These are phyloP conservation scores for Drosophila nr. perissopoda DNA, from an alignment of 2,888 invertebrate species.

Conservation along the genomic window DNA sequence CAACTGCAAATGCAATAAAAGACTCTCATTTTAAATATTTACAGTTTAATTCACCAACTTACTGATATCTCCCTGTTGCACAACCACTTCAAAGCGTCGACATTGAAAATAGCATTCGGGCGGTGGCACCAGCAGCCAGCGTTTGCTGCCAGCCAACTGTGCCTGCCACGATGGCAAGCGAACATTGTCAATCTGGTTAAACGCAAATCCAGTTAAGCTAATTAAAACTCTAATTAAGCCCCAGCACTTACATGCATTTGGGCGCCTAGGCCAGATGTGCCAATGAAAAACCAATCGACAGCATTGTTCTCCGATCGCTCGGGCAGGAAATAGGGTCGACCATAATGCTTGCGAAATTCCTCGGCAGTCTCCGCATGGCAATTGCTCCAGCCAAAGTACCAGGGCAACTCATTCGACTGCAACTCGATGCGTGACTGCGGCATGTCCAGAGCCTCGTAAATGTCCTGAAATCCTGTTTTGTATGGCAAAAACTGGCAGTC, in stretches of 20 bases:
- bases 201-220: background rate
- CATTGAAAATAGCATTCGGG: slow-evolving; percentile 95
- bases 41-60: slow-evolving; percentile 66
- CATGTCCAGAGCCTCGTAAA: slow-evolving; percentile 94
- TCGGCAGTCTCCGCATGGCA: slow-evolving; percentile 94
- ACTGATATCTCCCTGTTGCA: slow-evolving; percentile 96
- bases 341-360: slow-evolving; percentile 91
- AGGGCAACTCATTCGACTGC: slow-evolving; percentile 84
- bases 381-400: slow-evolving; percentile 95
- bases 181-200: slow-evolving; percentile 94
- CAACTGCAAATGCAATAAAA: slow-evolving; percentile 88
- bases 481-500: slow-evolving; percentile 98
- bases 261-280: slow-evolving; percentile 96
- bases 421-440: slow-evolving; percentile 88
- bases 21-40: background rate
- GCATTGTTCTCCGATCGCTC: slow-evolving; percentile 93
- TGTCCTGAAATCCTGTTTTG: slow-evolving; percentile 92
- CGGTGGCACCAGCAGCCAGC: slow-evolving; percentile 96
- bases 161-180: slow-evolving; percentile 98
- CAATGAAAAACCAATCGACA: slow-evolving; percentile 99
- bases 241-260: slow-evolving; percentile 92
- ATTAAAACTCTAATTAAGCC: background rate
- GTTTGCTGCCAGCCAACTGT: slow-evolving; percentile 94
- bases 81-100: slow-evolving; percentile 86
- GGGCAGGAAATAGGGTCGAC: slow-evolving; percentile 95